Percentiles rank a stretch among this genome's conserved stretches.
Evolutionary conservation across 2,797 vertebrate genomes (phyloP).

Genomic region (Choloepus didactylus): DNA sequence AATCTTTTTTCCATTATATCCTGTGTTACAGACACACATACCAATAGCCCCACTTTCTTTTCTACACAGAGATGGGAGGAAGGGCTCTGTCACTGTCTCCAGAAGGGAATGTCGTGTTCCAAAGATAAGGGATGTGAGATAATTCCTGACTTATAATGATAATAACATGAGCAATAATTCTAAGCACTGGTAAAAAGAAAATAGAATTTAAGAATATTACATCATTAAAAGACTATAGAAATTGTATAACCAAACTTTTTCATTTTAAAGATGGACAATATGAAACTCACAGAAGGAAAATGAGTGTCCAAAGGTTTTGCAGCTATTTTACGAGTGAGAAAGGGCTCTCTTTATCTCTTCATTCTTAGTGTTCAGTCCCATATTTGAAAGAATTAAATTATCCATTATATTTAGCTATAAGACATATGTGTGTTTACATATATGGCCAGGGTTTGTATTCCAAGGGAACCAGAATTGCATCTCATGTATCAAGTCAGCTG

Average conservation of each 20-base stretch:
- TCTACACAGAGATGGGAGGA: neutral
- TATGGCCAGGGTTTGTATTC: too few species aligned
- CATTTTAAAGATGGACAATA: neutral
- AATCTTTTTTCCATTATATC: neutral
- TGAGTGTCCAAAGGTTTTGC: neutral
- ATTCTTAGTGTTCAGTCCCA: neutral
- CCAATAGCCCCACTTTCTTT: neutral
- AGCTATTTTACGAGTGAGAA: neutral
- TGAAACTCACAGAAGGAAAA: neutral
- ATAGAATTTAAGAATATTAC: neutral
- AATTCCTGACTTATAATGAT: neutral
- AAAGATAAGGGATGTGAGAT: slow-evolving; percentile 6
- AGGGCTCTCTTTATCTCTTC: neutral
- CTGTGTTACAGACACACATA: neutral
- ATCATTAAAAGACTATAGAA: neutral
- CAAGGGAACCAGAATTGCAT: neutral
- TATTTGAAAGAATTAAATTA: neutral
- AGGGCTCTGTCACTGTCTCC: neutral
- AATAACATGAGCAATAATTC: neutral
- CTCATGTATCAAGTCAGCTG: neutral
- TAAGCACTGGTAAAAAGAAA: neutral
- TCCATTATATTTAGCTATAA: neutral
- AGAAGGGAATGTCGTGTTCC: neutral
- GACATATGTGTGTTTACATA: neutral
- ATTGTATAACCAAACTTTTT: neutral